Conservation (phyloP, 1,140 invertebrate species). For the Drosophila setifemur region DNA sequence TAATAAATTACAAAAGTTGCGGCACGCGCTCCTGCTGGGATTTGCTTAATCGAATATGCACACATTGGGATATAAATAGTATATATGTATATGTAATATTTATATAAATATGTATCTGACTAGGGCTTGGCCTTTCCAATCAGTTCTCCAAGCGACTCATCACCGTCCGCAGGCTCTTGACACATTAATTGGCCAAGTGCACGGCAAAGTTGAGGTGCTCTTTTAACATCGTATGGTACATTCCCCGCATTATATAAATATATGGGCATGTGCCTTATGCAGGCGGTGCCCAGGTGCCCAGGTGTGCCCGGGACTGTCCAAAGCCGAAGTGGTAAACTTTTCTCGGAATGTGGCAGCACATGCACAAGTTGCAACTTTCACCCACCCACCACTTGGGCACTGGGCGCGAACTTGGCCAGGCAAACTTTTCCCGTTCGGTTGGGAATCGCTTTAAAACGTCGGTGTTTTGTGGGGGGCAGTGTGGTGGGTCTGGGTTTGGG, state of each 20-base stretch:
- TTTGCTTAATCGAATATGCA: conserved; percentile 73
- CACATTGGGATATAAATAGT: conserved; percentile 14
- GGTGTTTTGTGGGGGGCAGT: conserved; percentile 17
- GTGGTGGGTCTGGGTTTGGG: background rate
- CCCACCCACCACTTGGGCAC: conserved; percentile 25
- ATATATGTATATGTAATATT: background rate
- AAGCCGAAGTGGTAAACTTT: conserved; percentile 57
- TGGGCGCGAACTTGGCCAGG: conserved; percentile 33
- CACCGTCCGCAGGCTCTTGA: conserved; percentile 29
- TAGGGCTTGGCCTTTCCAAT: conserved; percentile 3
- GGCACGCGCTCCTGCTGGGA: conserved; percentile 37
- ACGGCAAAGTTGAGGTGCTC: conserved; percentile 21
- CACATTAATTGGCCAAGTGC: conserved; percentile 66
- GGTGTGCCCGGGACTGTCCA: conserved; percentile 26
- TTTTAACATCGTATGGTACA: conserved; percentile 26
- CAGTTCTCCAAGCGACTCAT: conserved; percentile 19
- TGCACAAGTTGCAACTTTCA: conserved; percentile 30
- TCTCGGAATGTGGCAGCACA: conserved; percentile 25
- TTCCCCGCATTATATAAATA: conserved; percentile 27
- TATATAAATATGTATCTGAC: background rate
- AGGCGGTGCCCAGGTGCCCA: too few species aligned
- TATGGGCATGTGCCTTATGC: conserved; percentile 28
- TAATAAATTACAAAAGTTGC: conserved; percentile 74
- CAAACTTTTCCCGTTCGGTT: conserved; percentile 35
- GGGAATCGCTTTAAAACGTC: conserved; percentile 32